Conservation (phyloP, 1,140 invertebrate genomes). For the Oryctes rhinoceros region DNA sequence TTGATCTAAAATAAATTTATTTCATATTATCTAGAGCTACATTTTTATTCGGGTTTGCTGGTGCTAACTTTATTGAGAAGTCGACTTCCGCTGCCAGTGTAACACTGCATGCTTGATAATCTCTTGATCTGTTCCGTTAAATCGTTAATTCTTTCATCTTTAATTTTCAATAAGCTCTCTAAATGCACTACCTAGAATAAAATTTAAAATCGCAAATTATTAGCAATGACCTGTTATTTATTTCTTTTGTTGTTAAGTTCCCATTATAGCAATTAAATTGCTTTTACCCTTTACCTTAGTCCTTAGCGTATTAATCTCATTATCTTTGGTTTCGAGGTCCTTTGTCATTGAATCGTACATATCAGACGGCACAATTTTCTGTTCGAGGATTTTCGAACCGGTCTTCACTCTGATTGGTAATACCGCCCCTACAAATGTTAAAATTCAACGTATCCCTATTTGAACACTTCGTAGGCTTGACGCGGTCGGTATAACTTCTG, state of each 20-base stretch:
- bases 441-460: not conserved
- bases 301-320: conserved; percentile 59
- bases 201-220: not conserved
- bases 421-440: conserved; percentile 40
- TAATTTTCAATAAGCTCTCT: conserved; percentile 66
- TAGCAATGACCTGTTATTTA: too few relatives aligned
- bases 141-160: conserved; percentile 68
- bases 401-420: conserved; percentile 53
- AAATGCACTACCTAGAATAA: conserved; percentile 61
- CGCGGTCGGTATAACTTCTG: conserved; percentile 5
- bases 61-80: not conserved
- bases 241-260: too few relatives aligned
- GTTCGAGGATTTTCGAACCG: conserved; percentile 53
- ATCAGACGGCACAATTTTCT: conserved; percentile 66
- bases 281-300: conserved; percentile 57
- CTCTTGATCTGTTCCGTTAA: conserved; percentile 56
- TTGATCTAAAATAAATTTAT: too few relatives aligned
- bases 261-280: too few relatives aligned
- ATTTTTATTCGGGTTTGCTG: too few relatives aligned
- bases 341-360: conserved; percentile 64
- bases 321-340: conserved; percentile 63
- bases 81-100: conserved; percentile 7
- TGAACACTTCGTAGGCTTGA: not conserved
- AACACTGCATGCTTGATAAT: not conserved
- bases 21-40: too few relatives aligned